phyloP scores from a whole-genome alignment of 2,113 vertebrate genomes.

The Maccullochella peelii region DNA sequence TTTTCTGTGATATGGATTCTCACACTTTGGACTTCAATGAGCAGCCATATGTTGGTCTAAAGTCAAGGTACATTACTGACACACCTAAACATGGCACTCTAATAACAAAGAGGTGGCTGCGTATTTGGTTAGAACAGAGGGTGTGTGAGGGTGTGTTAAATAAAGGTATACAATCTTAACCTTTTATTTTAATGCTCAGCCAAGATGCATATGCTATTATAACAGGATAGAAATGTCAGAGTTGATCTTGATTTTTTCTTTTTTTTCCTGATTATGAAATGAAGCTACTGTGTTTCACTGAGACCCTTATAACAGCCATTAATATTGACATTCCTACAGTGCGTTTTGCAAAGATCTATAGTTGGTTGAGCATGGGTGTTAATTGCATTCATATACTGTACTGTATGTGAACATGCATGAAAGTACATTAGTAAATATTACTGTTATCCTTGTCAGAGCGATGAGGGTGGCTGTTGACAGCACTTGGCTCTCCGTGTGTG shows the following conservation, averaged over 20 bases:
- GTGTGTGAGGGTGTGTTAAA: not conserved
- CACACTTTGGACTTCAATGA: not conserved
- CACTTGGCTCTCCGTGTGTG: slow-evolving; percentile 92
- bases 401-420: not conserved
- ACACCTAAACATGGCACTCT: not conserved
- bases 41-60: not conserved
- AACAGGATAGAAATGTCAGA: not conserved
- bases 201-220: not conserved
- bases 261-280: not conserved
- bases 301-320: not conserved
- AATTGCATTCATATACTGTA: not conserved
- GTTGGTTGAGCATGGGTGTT: not conserved
- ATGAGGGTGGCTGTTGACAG: slow-evolving; percentile 95
- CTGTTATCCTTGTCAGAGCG: slow-evolving; percentile 95
- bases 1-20: not conserved
- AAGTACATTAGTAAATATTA: slow-evolving; percentile 69
- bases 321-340: not conserved
- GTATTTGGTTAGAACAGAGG: not conserved
- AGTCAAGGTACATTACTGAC: not conserved
- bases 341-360: not conserved
- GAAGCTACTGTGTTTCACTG: not conserved
- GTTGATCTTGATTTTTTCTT: not conserved
- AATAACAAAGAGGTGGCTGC: not conserved
- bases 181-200: not conserved
- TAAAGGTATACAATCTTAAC: not conserved